Evolutionary conservation across 2,888 invertebrate species (phyloP).

Genomic region (Argyra leucocephala): DNA sequence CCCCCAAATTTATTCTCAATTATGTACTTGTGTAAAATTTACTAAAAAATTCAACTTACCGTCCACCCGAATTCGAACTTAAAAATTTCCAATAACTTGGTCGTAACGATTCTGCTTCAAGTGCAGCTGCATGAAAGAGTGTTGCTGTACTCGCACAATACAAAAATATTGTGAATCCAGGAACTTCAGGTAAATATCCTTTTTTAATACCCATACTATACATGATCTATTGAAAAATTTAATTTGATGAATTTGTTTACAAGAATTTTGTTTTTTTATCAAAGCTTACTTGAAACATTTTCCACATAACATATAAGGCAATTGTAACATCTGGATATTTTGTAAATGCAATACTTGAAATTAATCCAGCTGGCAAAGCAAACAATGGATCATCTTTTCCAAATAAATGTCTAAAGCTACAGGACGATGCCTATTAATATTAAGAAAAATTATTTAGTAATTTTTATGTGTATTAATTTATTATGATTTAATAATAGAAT

Average conservation of each 20-base stretch:
- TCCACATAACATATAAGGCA: slow-evolving; percentile 75
- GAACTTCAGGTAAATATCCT: slow-evolving; percentile 56
- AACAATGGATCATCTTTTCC: slow-evolving; percentile 53
- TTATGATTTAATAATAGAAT: no score
- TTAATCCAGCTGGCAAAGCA: slow-evolving; percentile 60
- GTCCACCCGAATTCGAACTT: slow-evolving; percentile 60
- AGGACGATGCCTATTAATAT: slow-evolving; percentile 51
- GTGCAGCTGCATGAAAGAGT: slow-evolving; percentile 65
- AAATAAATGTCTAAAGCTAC: slow-evolving; percentile 53
- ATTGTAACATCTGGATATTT: slow-evolving; percentile 68
- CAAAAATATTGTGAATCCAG: slow-evolving; percentile 59
- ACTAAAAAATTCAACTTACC: slow-evolving; percentile 44
- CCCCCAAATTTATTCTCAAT: no score
- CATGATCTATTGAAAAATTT: slow-evolving; percentile 47
- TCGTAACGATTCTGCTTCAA: slow-evolving; percentile 69
- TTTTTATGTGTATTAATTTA: no score
- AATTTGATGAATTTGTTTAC: no score
- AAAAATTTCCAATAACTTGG: slow-evolving; percentile 79
- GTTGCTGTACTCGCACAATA: slow-evolving; percentile 69
- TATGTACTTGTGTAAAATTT: no score
- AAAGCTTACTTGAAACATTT: slow-evolving; percentile 61
- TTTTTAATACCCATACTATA: slow-evolving; percentile 61
- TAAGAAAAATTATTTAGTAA: no score
- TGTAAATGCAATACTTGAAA: slow-evolving; percentile 61
- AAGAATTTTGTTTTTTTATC: not conserved